Conservation (phyloP, 2,113 vertebrate genomes). For the Phyllostomus discolor region DNA sequence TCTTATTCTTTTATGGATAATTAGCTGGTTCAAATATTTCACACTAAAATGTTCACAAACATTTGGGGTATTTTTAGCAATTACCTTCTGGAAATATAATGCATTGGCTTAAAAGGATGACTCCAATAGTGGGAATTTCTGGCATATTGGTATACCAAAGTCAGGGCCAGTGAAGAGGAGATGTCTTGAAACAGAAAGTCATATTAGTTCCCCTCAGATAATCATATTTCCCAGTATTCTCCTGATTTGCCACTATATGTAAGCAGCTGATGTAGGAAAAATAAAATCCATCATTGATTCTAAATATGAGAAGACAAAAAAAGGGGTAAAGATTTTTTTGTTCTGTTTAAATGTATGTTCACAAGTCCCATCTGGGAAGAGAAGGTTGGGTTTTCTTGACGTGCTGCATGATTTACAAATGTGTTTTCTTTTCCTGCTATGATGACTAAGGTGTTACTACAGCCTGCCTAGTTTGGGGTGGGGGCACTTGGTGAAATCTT, state of each 20-base stretch:
- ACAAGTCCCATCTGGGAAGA: not conserved
- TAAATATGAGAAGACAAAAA: constrained; percentile 7
- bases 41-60: not conserved
- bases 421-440: not conserved
- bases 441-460: constrained; percentile 32
- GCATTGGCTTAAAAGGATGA: not conserved
- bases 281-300: constrained; percentile 24
- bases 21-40: not conserved
- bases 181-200: not conserved
- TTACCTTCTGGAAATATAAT: not conserved
- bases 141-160: not conserved
- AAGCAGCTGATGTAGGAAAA: not conserved
- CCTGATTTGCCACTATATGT: not conserved
- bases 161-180: not conserved
- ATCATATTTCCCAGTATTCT: not conserved
- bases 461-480: not conserved
- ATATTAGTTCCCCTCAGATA: not conserved
- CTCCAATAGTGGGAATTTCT: not conserved
- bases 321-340: not conserved
- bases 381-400: not conserved
- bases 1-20: not conserved
- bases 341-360: constrained; percentile 39
- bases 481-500: not conserved
- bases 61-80: not conserved
- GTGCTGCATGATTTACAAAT: not conserved